Evolutionary conservation across 2,113 vertebrate genomes (phyloP).

Genomic region (Chlorodrepanis virens): DNA sequence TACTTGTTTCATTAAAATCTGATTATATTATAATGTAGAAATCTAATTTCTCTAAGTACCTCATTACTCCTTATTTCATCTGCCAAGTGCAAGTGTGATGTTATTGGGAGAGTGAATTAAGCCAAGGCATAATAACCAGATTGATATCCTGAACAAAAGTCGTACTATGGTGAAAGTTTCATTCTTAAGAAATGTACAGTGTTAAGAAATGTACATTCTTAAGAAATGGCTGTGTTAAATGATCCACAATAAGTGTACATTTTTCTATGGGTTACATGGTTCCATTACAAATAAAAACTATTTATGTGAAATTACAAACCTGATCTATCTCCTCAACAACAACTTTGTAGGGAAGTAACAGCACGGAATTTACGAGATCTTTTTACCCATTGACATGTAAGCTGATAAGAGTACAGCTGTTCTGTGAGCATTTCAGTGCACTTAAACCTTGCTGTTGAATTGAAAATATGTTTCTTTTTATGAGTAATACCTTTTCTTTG

Average conservation of each 20-base stretch:
- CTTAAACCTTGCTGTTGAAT: not conserved
- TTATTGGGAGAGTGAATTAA: constrained; percentile 69
- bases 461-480: not conserved
- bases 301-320: constrained; percentile 5
- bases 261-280: constrained; percentile 20
- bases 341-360: not conserved
- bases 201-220: constrained; percentile 48
- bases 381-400: not conserved
- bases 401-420: not conserved
- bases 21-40: constrained; percentile 71
- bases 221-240: constrained; percentile 59
- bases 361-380: not conserved
- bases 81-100: constrained; percentile 64
- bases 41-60: constrained; percentile 72
- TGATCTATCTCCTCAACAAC: not conserved
- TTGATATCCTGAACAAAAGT: constrained; percentile 55
- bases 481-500: not conserved
- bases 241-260: constrained; percentile 12
- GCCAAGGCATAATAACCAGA: constrained; percentile 31
- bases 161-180: constrained; percentile 10
- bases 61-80: constrained; percentile 75
- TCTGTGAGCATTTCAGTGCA: not conserved
- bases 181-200: constrained; percentile 46
- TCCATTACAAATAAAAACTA: constrained; percentile 45
- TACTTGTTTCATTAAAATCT: constrained; percentile 74